These are phyloP conservation scores for Cecidostiba fungosa DNA, from an alignment of 2,888 invertebrate species.

Conservation along the genomic window DNA sequence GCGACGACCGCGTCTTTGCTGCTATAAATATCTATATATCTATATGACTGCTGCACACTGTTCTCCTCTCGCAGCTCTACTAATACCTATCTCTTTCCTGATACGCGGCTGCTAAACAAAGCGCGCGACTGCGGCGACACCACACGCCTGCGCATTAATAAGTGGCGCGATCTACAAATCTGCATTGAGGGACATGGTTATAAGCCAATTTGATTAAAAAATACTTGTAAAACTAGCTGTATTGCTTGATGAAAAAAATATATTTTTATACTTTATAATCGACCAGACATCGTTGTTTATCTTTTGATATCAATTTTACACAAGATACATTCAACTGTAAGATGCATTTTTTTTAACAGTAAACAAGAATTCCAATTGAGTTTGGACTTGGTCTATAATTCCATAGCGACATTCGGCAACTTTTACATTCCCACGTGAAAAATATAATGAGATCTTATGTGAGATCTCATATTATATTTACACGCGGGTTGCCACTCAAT, in stretches of 20 bases:
- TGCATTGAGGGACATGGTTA: too few relatives aligned
- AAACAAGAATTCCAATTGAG: conserved; percentile 25
- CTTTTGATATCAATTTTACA: conserved; percentile 27
- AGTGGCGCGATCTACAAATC: too few relatives aligned
- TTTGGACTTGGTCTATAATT: conserved; percentile 29
- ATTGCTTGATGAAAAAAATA: conserved; percentile 31
- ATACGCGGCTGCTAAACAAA: too few relatives aligned
- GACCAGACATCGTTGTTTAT: conserved; percentile 22
- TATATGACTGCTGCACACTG: not conserved
- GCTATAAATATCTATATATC: not conserved
- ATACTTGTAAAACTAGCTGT: not conserved
- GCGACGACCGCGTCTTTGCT: not conserved
- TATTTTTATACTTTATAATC: conserved; percentile 29
- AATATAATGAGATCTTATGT: too few relatives aligned
- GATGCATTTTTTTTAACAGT: not conserved
- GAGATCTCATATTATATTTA: too few relatives aligned
- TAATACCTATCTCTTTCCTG: too few relatives aligned
- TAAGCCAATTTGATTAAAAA: not conserved
- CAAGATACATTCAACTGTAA: not conserved
- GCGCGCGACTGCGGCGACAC: too few relatives aligned
- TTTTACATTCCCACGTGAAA: too few relatives aligned
- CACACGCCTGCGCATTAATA: too few relatives aligned
- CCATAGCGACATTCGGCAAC: not conserved
- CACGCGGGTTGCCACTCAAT: not conserved
- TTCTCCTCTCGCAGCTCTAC: too few relatives aligned